Conservation (phyloP, 2,113 vertebrate genomes). For the Pandion haliaetus region DNA sequence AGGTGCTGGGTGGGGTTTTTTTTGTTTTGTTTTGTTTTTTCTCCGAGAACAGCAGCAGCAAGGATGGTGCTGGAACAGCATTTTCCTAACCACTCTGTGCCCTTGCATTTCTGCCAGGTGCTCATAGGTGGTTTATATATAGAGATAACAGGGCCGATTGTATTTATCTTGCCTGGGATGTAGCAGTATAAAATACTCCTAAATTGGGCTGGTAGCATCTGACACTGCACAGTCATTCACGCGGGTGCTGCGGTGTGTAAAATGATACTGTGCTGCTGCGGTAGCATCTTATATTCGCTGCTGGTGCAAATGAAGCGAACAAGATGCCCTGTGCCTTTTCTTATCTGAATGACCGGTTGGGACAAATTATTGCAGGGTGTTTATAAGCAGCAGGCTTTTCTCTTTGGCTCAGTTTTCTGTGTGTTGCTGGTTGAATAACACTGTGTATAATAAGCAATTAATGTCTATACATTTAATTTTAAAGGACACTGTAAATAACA, state of each 20-base stretch:
- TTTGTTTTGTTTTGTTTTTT: accelerated
- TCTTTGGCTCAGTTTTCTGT: constrained; percentile 28
- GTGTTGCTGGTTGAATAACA: constrained; percentile 28
- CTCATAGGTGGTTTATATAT: neutral
- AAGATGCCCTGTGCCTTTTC: constrained; percentile 2
- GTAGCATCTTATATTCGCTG: neutral
- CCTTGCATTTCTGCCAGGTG: neutral
- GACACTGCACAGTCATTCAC: neutral
- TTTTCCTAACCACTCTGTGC: neutral
- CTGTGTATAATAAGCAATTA: constrained; percentile 54
- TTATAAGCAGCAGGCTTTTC: constrained; percentile 17
- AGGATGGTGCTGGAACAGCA: neutral
- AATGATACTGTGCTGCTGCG: neutral
- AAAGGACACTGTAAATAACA: constrained; percentile 59
- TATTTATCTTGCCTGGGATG: neutral
- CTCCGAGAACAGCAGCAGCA: neutral
- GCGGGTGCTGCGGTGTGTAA: neutral
- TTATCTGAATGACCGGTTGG: neutral
- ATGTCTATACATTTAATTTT: constrained; percentile 59
- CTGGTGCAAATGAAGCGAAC: neutral
- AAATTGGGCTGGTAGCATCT: constrained; percentile 7
- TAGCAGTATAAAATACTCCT: neutral
- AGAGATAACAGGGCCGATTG: neutral
- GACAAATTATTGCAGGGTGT: constrained; percentile 19
- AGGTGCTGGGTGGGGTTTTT: neutral